Evolutionary conservation across 1,140 invertebrate species (phyloP), one percentile per base, ranked within the genome.

Genomic region (Philotrypesis tridentata): DNA sequence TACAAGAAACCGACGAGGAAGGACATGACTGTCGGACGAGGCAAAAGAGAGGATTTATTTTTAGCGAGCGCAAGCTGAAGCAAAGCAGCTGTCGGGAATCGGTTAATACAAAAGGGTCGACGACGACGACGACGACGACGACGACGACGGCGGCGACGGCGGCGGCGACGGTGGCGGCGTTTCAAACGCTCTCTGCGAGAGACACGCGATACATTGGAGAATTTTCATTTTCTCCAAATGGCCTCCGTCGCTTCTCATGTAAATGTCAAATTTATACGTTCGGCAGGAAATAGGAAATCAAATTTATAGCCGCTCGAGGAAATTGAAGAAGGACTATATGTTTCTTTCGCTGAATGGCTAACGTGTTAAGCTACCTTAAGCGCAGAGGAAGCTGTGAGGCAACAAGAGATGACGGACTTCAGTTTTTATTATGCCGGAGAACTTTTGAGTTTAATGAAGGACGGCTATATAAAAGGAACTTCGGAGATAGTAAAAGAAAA

Each of bases 1-100:
- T 77, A 77, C 43, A 67, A 77, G 75, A 48, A 48, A 27, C 75
- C 17, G 25, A 67, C 37, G 55, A 68, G 23, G 21, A 76, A 40
- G 60, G 17, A 55, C 48, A 55, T 4, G 7, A 14, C 40, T 43
- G 40, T 37, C 9, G 17, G 29, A 61, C 1, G 25, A 76, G 1
- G 11, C 23, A 29, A 37, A 61, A 27, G 37, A 0, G n/a, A 43
- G 63, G 17, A 31, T 48, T 63, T 63, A 76, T 76, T 76, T 76
- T 63, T 61, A 40, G 23, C 48, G 17, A 55, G n/a, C 21, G 21
- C 21, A 17, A 21, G 48, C 48, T 1, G 48, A 17, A 7, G 48
- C 5, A 55, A 17, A 55, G 48, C 48, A 55, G 48, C 48, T 55
- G 48, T 55, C 21, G 48, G 4, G 17, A 55, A 55, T 55, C 21